phyloP scores from a whole-genome alignment of 2,888 invertebrate species.

The Matsumyia berberina region DNA sequence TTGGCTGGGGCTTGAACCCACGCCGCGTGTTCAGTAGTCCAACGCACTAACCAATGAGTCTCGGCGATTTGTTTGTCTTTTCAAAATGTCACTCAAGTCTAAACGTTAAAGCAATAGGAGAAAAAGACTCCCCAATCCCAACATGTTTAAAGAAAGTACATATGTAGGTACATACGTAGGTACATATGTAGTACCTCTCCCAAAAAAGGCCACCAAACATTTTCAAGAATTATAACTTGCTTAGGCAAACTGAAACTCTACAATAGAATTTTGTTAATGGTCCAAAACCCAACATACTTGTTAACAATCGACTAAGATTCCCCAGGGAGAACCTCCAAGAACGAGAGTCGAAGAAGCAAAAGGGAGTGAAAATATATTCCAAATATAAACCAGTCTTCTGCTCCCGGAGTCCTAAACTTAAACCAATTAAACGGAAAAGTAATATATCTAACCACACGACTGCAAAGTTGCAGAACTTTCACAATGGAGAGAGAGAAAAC shows the following conservation, averaged over 20 bases:
- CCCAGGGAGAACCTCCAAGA: not conserved
- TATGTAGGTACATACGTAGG: no score
- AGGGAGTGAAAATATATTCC: conserved; percentile 12
- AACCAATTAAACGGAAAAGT: conserved; percentile 36
- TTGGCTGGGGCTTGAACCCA: no score
- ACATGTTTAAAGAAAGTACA: no score
- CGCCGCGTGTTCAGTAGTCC: no score
- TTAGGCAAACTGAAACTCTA: conserved; percentile 2
- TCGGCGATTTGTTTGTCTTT: no score
- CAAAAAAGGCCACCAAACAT: not conserved
- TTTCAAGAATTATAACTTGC: not conserved
- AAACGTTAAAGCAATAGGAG: no score
- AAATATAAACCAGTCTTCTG: conserved; percentile 73
- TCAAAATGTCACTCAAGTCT: no score
- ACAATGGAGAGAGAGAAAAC: conserved; percentile 21
- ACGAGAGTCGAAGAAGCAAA: not conserved
- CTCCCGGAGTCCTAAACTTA: conserved; percentile 21
- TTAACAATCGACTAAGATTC: not conserved
- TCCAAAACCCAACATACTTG: conserved; percentile 6
- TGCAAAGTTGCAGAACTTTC: conserved; percentile 39
- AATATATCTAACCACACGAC: conserved; percentile 52
- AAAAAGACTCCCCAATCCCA: no score
- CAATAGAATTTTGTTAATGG: not conserved
- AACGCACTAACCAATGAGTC: no score
- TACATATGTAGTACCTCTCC: no score